Base-by-base conservation (phyloP, 2,113 vertebrate genomes). In the Polypterus senegalus region DNA sequence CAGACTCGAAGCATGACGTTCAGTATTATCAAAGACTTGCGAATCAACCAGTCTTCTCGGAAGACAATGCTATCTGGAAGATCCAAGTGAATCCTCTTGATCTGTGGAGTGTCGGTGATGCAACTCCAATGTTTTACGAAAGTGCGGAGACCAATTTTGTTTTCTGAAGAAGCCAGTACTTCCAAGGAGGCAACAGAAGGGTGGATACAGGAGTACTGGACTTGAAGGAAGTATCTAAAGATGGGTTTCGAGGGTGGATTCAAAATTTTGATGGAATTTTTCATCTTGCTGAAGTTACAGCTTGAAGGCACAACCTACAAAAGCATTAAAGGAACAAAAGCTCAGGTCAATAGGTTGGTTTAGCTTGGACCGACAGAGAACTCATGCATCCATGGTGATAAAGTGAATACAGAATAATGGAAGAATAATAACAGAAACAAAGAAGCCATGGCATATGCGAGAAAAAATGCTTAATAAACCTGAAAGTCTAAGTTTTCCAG, bases 51-150 rank as follows among this genome's bases (percentile, higher is more conserved):
- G 61, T 89, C 87, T 4, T 79, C 65, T 60, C 66, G 80, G 69
- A 84, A 87, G 56, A 89, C 77, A 74, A 89, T 60, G 82, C 83
- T 82, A 54, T 88, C 85, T 0, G 87, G 87, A 11, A 88, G 69
- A 10, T 64, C 70, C 59, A 88, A 60, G 5, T 7, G n/a, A 44
- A 84, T 9, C 3, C 63, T 65, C 47, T 60, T 71, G 45, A 71
- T 70, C 60, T 65, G 62, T 2, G 49, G 49, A 2, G 63, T 57
- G 6, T 73, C 67, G 0, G 85, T 81, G 7, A 64, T 43, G 48
- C 87, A 89, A 3, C n/a, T 54, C 87, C 86, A 88, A 46, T 48
- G 63, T 61, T 65, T 76, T 3, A 81, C 69, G n/a, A 60, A 69
- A 8, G 77, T 44, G 1, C 64, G 73, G 48, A 70, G 69, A 0